phyloP scores from a whole-genome alignment of 2,113 vertebrate genomes.

The Oxygymnocypris stewartii region DNA sequence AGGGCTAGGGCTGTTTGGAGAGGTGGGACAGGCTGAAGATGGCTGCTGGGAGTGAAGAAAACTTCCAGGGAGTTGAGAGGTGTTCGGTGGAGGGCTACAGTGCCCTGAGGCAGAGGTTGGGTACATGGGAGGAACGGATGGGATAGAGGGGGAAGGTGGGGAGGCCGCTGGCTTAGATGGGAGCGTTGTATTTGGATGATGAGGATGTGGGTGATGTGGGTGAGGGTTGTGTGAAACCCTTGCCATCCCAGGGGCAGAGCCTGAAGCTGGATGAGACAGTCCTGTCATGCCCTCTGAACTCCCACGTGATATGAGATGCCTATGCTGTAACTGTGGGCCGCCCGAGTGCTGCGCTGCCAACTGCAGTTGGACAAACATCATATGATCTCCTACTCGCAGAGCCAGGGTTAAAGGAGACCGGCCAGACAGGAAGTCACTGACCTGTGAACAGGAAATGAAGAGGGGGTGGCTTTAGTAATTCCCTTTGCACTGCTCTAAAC shows the following conservation, averaged over 20 bases:
- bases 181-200: conserved; percentile 64
- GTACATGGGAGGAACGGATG: conserved; percentile 66
- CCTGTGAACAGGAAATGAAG: conserved; percentile 73
- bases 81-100: conserved; percentile 77
- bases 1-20: conserved; percentile 73
- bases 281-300: conserved; percentile 64
- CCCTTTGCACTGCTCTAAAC: conserved; percentile 24
- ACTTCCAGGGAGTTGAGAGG: conserved; percentile 79
- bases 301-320: conserved; percentile 82
- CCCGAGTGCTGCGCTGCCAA: conserved; percentile 90
- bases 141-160: conserved; percentile 64
- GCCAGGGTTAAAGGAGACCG: conserved; percentile 95
- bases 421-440: conserved; percentile 97
- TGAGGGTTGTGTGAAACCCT: conserved; percentile 59
- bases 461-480: conserved; percentile 46
- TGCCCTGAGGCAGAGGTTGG: conserved; percentile 70
- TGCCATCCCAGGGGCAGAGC: conserved; percentile 60
- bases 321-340: conserved; percentile 85
- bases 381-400: conserved; percentile 94
- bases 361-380: conserved; percentile 99
- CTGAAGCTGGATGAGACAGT: conserved; percentile 49
- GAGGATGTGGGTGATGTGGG: conserved; percentile 52
- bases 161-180: conserved; percentile 60
- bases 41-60: conserved; percentile 84
- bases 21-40: conserved; percentile 65